Percentiles rank a stretch among this genome's conserved stretches.
Conservation (phyloP, 2,888 invertebrate genomes). For the Tholera decimalis region DNA sequence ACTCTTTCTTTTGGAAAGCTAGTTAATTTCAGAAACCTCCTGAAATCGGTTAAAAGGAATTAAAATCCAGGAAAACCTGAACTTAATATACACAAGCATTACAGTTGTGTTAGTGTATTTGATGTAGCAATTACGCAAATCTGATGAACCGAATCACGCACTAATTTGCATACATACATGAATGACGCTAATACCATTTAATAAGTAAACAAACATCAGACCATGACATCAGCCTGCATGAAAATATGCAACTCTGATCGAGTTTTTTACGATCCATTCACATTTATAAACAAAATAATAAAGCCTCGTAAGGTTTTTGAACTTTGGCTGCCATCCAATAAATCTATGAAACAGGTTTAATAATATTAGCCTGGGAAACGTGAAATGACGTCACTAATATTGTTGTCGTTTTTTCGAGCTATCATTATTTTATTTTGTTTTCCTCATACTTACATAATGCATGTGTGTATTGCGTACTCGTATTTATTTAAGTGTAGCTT, state of each 20-base stretch:
- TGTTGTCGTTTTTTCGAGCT: constrained; percentile 34
- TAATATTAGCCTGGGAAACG: constrained; percentile 31
- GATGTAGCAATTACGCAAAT: constrained; percentile 43
- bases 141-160: constrained; percentile 52
- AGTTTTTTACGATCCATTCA: constrained; percentile 51
- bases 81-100: constrained; percentile 33
- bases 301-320: constrained; percentile 59
- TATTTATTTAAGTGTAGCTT: constrained; percentile 43
- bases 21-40: constrained; percentile 33
- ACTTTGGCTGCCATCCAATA: constrained; percentile 48
- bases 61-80: constrained; percentile 39
- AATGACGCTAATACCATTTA: constrained; percentile 43
- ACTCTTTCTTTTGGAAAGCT: neutral
- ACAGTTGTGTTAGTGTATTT: constrained; percentile 26
- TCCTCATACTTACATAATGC: constrained; percentile 39
- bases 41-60: constrained; percentile 18
- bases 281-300: constrained; percentile 48
- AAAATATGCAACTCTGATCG: constrained; percentile 41
- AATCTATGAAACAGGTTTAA: constrained; percentile 51
- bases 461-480: constrained; percentile 41
- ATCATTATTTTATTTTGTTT: constrained; percentile 28
- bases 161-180: constrained; percentile 38
- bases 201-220: constrained; percentile 51
- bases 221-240: constrained; percentile 49
- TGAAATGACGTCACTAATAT: constrained; percentile 26